Conservation (phyloP, 1,140 invertebrate species). For the Platorchestia sp. region DNA sequence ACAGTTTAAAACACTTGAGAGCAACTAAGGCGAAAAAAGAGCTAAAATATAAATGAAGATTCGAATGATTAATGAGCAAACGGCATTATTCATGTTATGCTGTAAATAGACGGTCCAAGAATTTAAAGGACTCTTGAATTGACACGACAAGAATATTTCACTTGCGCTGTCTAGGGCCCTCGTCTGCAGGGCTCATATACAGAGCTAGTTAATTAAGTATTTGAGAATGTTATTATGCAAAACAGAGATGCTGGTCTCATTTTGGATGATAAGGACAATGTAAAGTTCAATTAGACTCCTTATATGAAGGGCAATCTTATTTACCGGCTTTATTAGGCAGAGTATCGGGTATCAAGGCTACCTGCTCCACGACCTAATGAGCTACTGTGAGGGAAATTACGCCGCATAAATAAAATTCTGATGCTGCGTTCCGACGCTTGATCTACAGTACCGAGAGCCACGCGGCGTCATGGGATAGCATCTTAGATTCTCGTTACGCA, state of each 20-base stretch:
- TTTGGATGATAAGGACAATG: constrained; percentile 40
- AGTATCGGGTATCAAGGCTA: constrained; percentile 38
- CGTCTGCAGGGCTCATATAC: not conserved
- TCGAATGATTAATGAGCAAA: not conserved
- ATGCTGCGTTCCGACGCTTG: not conserved
- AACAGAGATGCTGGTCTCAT: constrained; percentile 33
- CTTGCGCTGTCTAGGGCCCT: not conserved
- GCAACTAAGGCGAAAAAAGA: not conserved
- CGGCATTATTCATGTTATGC: not conserved
- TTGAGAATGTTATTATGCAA: constrained; percentile 53
- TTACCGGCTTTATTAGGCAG: constrained; percentile 35
- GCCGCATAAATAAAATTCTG: not conserved
- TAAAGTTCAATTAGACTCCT: constrained; percentile 52
- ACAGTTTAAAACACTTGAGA: not conserved
- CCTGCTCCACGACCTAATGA: constrained; percentile 43
- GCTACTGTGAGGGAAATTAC: constrained; percentile 27
- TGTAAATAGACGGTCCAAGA: not conserved
- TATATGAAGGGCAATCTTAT: constrained; percentile 50
- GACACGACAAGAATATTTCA: not conserved
- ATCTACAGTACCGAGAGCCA: not conserved
- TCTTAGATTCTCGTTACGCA: not conserved
- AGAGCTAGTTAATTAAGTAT: constrained; percentile 17
- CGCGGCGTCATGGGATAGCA: not conserved
- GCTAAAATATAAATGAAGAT: not conserved
- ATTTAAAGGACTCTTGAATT: not conserved